Evolutionary conservation across 2,113 vertebrate genomes (phyloP).

Genomic region (Pseudopodoces humilis): DNA sequence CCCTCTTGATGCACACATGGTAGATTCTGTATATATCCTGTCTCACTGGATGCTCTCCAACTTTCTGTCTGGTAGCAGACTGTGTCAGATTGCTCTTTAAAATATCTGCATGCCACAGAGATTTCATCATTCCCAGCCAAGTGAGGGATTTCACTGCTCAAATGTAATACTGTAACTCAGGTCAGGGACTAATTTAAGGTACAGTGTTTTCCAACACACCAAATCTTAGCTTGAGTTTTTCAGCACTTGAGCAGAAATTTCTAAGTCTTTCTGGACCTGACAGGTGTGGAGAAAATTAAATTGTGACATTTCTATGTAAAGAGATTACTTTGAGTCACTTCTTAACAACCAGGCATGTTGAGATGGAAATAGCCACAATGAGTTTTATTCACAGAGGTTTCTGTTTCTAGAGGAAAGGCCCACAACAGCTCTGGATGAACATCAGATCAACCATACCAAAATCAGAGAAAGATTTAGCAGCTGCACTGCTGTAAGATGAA

Average conservation of each 20-base stretch:
- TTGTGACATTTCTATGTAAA: neutral
- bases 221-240: neutral
- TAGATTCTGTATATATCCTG: neutral
- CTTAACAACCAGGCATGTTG: neutral
- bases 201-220: neutral
- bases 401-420: neutral
- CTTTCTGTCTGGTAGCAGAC: neutral
- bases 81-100: neutral
- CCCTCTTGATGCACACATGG: neutral
- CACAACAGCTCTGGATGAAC: neutral
- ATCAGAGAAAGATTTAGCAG: neutral
- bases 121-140: neutral
- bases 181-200: neutral
- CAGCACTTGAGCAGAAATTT: neutral
- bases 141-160: neutral
- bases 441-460: neutral
- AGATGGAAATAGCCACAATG: neutral
- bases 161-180: neutral
- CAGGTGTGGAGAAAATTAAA: neutral
- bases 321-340: neutral
- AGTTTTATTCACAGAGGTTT: neutral
- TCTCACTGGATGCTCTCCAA: neutral
- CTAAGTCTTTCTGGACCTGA: neutral
- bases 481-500: neutral
- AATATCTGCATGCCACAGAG: neutral